Conservation (phyloP, 1,140 invertebrate genomes). For the Procambarus clarkii region DNA sequence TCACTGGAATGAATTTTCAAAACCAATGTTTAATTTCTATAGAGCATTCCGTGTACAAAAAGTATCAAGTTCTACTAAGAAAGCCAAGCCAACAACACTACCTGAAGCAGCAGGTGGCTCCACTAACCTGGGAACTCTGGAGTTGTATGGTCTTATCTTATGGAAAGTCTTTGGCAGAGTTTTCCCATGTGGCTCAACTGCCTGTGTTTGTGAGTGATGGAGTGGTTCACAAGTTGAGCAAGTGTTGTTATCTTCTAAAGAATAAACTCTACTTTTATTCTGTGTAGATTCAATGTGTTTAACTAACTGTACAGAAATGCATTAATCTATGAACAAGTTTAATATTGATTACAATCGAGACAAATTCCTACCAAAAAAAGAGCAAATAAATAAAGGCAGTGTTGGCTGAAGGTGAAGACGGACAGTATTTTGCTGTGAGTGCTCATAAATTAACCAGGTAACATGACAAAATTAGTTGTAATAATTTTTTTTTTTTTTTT, state of each 20-base stretch:
- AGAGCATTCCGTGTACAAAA: neutral
- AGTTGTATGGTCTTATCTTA: constrained; percentile 60
- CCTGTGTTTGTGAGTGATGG: constrained; percentile 50
- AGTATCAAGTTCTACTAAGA: neutral
- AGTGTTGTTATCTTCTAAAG: constrained; percentile 4
- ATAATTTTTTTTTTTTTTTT: too few species aligned
- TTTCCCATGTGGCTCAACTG: constrained; percentile 44
- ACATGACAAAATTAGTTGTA: too few species aligned
- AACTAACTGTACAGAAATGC: too few species aligned
- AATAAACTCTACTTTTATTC: neutral
- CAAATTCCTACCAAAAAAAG: too few species aligned
- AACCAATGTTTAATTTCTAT: neutral
- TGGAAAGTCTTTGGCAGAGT: constrained; percentile 42
- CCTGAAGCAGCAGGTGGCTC: neutral
- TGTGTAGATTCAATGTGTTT: neutral
- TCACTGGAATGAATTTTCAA: neutral
- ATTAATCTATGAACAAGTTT: too few species aligned
- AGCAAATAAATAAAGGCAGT: too few species aligned
- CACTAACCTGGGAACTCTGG: constrained; percentile 57
- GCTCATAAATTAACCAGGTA: too few species aligned
- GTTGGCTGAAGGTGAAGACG: too few species aligned
- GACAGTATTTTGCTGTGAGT: too few species aligned
- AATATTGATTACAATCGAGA: too few species aligned
- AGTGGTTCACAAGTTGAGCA: constrained; percentile 14
- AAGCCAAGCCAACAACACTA: constrained; percentile 29